Conservation (phyloP, 2,113 vertebrate genomes). For the Megaleporinus macrocephalus region DNA sequence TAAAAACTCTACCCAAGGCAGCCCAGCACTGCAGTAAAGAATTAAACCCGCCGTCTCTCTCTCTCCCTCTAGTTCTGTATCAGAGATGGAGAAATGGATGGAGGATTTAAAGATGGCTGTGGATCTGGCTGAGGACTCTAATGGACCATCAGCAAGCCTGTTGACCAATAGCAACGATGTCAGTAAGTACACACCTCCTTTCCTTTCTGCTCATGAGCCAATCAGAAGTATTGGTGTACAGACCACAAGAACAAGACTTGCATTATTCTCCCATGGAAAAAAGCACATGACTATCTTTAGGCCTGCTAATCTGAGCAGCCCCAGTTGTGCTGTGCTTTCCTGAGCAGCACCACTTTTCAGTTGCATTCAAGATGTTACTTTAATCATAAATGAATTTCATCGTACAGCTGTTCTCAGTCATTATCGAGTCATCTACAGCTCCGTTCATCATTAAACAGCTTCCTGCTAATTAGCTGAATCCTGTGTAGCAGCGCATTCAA, state of each 20-base stretch:
- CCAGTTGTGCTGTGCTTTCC: not conserved
- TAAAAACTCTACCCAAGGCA: not conserved
- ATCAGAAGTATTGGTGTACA: not conserved
- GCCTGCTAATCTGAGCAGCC: not conserved
- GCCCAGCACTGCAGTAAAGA: not conserved
- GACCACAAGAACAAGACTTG: not conserved
- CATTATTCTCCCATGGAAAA: not conserved
- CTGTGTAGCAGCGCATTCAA: too few relatives aligned
- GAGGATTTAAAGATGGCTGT: slow-evolving; percentile 93
- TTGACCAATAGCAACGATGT: slow-evolving; percentile 84
- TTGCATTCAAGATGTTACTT: too few relatives aligned
- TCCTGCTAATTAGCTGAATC: too few relatives aligned
- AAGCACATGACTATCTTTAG: not conserved
- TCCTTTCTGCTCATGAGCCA: not conserved
- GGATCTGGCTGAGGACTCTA: slow-evolving; percentile 86
- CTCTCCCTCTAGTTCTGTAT: slow-evolving; percentile 76
- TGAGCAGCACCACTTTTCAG: not conserved
- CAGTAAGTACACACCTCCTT: slow-evolving; percentile 82
- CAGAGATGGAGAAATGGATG: slow-evolving; percentile 95
- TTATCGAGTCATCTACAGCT: too few relatives aligned
- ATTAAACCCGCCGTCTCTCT: not conserved
- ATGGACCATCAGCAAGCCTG: slow-evolving; percentile 81
- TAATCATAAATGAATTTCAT: too few relatives aligned
- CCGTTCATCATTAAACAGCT: too few relatives aligned
- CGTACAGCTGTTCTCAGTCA: too few relatives aligned